phyloP scores from a whole-genome alignment of 2,888 invertebrate genomes.

The Pristionchus exspectatus region DNA sequence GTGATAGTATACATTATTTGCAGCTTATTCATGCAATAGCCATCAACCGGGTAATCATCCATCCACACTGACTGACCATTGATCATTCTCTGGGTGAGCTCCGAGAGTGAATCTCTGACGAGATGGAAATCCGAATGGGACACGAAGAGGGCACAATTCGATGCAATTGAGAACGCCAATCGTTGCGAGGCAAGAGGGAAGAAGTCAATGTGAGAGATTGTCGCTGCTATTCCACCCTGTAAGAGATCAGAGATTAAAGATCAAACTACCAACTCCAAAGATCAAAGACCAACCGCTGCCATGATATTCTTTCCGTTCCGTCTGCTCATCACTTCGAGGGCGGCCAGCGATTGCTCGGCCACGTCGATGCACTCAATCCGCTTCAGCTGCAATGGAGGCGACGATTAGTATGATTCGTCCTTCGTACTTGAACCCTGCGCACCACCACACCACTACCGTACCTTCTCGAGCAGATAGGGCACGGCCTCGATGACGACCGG shows the following conservation, averaged over 20 bases:
- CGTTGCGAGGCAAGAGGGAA: conserved; percentile 98
- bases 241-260: conserved; percentile 63
- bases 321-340: conserved; percentile 95
- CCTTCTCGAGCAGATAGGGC: conserved; percentile 93
- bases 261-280: conserved; percentile 35
- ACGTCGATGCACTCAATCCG: conserved; percentile 99
- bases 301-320: conserved; percentile 96
- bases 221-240: conserved; percentile 94
- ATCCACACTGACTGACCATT: conserved; percentile 54
- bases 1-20: neutral
- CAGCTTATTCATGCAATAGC: neutral
- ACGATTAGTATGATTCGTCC: neutral
- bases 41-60: conserved; percentile 27
- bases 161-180: conserved; percentile 94
- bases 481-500: conserved; percentile 95
- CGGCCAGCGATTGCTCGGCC: conserved; percentile 97
- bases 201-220: conserved; percentile 96
- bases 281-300: conserved; percentile 86
- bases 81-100: conserved; percentile 70
- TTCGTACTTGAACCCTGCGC: neutral
- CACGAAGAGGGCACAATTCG: conserved; percentile 89
- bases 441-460: conserved; percentile 62
- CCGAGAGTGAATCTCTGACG: conserved; percentile 69
- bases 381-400: conserved; percentile 85
- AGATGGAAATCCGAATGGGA: conserved; percentile 88